Conservation (phyloP, 2,888 invertebrate species). For the Steinernema hermaphroditum region DNA sequence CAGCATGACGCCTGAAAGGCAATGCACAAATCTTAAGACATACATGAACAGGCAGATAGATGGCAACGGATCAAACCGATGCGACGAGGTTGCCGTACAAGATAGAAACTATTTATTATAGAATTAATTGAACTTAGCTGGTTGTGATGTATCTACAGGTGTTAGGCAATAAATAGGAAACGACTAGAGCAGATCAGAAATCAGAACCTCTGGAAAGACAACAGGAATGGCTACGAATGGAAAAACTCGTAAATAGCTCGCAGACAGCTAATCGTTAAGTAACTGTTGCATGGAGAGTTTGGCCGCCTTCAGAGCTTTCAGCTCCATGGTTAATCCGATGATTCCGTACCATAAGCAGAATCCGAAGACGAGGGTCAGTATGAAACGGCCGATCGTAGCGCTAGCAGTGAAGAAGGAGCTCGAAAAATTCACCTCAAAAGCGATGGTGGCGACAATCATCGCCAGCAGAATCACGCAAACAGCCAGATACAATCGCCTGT, state of each 20-base stretch:
- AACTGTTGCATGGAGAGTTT: constrained; percentile 57
- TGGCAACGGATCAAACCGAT: neutral
- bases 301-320: constrained; percentile 64
- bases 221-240: neutral
- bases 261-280: constrained; percentile 42
- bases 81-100: constrained; percentile 31
- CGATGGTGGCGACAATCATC: constrained; percentile 41
- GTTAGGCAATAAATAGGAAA: neutral
- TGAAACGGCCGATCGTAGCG: constrained; percentile 48
- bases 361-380: constrained; percentile 57
- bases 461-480: constrained; percentile 40
- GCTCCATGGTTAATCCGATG: constrained; percentile 62
- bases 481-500: constrained; percentile 48
- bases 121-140: neutral
- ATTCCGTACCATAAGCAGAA: constrained; percentile 65
- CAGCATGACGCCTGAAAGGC: constrained; percentile 12
- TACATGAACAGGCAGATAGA: too few relatives aligned
- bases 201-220: neutral
- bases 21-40: too few relatives aligned
- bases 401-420: constrained; percentile 30
- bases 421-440: constrained; percentile 43
- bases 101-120: constrained; percentile 1
- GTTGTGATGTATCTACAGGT: neutral
- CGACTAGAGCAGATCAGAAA: neutral
- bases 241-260: neutral